These are phyloP conservation scores for Apamea sordens DNA, from an alignment of 2,888 invertebrate genomes.

Conservation along the genomic window DNA sequence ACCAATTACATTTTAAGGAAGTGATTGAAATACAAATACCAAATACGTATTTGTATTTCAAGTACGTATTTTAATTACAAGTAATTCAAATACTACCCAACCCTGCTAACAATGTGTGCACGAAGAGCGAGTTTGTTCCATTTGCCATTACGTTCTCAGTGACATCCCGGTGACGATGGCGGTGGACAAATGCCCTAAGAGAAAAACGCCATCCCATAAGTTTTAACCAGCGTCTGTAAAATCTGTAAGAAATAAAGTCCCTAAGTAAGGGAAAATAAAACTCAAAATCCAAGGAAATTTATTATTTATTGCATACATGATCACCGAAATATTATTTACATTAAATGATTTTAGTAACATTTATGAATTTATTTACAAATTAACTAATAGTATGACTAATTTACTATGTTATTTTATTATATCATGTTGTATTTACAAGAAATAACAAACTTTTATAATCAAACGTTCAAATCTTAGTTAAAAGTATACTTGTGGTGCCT, in stretches of 20 bases:
- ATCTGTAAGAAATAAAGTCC: neutral
- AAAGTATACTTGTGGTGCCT: conserved; percentile 69
- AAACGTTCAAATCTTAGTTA: conserved; percentile 63
- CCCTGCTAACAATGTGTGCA: neutral
- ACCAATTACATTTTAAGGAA: too few relatives aligned
- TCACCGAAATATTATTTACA: conserved; percentile 89
- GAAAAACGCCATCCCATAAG: neutral
- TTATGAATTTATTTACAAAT: conserved; percentile 87
- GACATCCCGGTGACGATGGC: neutral
- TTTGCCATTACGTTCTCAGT: neutral
- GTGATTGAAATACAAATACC: too few relatives aligned
- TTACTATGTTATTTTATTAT: conserved; percentile 69
- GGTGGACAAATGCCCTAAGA: neutral
- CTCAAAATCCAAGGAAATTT: conserved; percentile 81
- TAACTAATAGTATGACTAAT: conserved; percentile 75
- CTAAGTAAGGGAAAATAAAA: conserved; percentile 54
- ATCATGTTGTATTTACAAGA: conserved; percentile 80
- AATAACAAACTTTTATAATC: conserved; percentile 77
- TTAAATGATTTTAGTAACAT: conserved; percentile 85
- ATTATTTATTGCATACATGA: conserved; percentile 89
- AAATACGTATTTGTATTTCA: too few relatives aligned
- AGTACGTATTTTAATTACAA: too few relatives aligned
- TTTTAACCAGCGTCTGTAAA: neutral
- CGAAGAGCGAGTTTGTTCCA: neutral
- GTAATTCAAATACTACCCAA: too few relatives aligned